A percentile compares a stretch with the other conserved stretches of the same genome.
These are phyloP conservation scores for Micropoecilia bifurca DNA, from an alignment of 2,797 vertebrate genomes.

Conservation along the genomic window DNA sequence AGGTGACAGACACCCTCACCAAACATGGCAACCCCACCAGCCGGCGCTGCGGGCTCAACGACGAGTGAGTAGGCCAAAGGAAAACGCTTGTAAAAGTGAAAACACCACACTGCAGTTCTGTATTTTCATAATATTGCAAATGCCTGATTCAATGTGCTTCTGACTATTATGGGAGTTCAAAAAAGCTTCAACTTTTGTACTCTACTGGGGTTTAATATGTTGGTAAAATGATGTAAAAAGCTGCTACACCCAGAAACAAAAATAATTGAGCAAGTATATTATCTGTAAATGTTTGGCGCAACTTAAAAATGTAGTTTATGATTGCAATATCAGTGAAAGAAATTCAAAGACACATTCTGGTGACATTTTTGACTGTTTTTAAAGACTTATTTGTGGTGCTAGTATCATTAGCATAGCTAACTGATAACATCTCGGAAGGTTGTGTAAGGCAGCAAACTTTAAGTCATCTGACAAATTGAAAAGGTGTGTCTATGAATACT, in stretches of 20 bases:
- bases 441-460: neutral
- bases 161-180: neutral
- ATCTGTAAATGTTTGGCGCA: neutral
- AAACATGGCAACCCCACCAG: slow-evolving; percentile 95
- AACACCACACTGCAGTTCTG: neutral
- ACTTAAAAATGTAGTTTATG: neutral
- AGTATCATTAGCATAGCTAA: neutral
- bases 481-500: neutral
- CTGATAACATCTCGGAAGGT: neutral
- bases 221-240: neutral
- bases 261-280: neutral
- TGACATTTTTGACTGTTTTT: neutral
- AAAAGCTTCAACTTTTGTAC: neutral
- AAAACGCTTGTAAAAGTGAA: neutral
- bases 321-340: neutral
- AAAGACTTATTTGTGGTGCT: neutral
- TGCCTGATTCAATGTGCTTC: neutral
- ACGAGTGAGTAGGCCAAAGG: slow-evolving; percentile 86
- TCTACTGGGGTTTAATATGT: neutral
- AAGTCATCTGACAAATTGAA: neutral
- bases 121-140: neutral
- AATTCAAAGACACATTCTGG: neutral
- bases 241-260: neutral
- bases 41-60: slow-evolving; percentile 96
- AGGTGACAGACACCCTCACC: slow-evolving; percentile 90